These are phyloP conservation scores for Drosophila funebris DNA, from an alignment of 1,140 invertebrate species.

Conservation along the genomic window DNA sequence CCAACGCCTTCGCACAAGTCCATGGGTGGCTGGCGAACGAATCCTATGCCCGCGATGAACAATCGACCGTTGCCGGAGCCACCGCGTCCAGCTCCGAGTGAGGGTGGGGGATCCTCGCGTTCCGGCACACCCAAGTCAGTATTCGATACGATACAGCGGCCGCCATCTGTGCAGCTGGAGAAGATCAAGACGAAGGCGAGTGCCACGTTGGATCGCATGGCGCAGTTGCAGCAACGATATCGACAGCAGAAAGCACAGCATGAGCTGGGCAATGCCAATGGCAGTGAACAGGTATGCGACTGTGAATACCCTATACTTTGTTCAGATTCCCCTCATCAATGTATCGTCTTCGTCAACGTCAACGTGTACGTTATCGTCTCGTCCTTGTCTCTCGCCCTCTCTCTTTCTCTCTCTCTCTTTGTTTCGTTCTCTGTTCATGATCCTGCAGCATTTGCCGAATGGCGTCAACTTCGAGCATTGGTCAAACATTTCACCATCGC, in stretches of 20 bases:
- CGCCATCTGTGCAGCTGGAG: constrained; percentile 81
- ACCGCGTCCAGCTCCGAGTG: constrained; percentile 62
- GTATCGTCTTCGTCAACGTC: constrained; percentile 1
- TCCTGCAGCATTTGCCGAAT: constrained; percentile 63
- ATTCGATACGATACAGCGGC: constrained; percentile 78
- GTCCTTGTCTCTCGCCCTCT: constrained; percentile 15
- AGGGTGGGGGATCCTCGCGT: constrained; percentile 68
- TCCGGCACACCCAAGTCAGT: constrained; percentile 79
- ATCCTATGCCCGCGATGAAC: constrained; percentile 41
- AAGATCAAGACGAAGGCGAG: constrained; percentile 82
- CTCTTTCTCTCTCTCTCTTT: constrained; percentile 50
- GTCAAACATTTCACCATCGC: constrained; percentile 83
- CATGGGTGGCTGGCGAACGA: constrained; percentile 58
- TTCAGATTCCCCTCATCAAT: constrained; percentile 24
- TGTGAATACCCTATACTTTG: not conserved
- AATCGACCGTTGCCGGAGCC: constrained; percentile 79
- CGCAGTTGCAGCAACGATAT: constrained; percentile 87
- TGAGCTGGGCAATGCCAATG: constrained; percentile 84
- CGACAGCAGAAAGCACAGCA: constrained; percentile 85
- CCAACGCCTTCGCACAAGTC: constrained; percentile 76
- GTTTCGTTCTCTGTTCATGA: constrained; percentile 56
- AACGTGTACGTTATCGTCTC: not conserved
- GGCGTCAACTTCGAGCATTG: constrained; percentile 79
- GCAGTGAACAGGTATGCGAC: constrained; percentile 74
- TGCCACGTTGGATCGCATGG: constrained; percentile 81